These are phyloP conservation scores for Teleiodes luculella DNA, from an alignment of 2,888 invertebrate genomes.

Conservation along the genomic window DNA sequence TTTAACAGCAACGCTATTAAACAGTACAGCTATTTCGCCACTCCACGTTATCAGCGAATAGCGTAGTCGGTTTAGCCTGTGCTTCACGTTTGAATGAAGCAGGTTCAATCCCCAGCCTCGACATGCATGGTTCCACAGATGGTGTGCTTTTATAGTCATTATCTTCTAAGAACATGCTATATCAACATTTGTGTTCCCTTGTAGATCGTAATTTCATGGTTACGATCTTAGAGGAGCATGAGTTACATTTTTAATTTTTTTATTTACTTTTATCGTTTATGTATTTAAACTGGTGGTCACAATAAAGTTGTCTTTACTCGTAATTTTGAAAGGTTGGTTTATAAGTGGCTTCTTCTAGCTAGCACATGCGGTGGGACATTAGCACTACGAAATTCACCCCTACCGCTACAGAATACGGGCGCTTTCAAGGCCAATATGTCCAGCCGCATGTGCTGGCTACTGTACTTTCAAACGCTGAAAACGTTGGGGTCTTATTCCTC, in stretches of 20 bases:
- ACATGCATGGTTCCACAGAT: conserved; percentile 66
- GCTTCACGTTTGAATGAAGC: conserved; percentile 22
- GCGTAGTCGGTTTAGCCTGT: conserved; percentile 22
- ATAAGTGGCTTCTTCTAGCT: too few species aligned
- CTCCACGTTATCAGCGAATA: conserved; percentile 14
- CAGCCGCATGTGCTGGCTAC: too few species aligned
- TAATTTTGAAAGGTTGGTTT: too few species aligned
- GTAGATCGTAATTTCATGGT: conserved; percentile 37
- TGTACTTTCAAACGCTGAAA: too few species aligned
- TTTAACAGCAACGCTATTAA: background rate
- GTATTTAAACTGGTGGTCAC: too few species aligned
- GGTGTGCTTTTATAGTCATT: conserved; percentile 47
- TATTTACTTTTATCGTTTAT: too few species aligned
- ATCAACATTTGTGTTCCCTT: conserved; percentile 39
- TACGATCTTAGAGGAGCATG: conserved; percentile 29
- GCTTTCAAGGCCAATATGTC: too few species aligned
- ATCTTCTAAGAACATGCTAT: conserved; percentile 71
- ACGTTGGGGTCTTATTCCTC: too few species aligned
- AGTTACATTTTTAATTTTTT: conserved; percentile 37
- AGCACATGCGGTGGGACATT: too few species aligned
- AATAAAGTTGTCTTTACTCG: too few species aligned
- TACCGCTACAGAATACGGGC: too few species aligned
- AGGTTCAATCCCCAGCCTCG: conserved; percentile 43
- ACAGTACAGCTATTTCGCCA: conserved; percentile 22
- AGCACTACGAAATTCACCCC: too few species aligned